Evolutionary conservation across 2,797 vertebrate genomes (phyloP).

Genomic region (Synaphobranchus kaupii): DNA sequence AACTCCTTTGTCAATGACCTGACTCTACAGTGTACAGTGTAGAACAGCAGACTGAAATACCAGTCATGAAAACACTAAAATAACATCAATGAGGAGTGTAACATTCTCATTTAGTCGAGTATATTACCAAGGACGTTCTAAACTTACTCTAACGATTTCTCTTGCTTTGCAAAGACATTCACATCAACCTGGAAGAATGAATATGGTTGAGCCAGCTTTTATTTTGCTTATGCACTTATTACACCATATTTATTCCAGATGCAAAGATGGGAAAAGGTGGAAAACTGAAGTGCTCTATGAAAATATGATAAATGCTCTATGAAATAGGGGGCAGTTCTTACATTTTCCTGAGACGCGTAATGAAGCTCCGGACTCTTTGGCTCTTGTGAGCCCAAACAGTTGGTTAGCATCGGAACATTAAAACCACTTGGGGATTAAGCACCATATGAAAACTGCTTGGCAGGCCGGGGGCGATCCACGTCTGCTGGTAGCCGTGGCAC

Average conservation of each 20-base stretch:
- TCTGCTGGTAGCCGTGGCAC: not conserved
- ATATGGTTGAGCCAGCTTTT: not conserved
- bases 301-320: not conserved
- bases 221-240: conserved; percentile 23
- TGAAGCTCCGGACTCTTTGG: conserved; percentile 25
- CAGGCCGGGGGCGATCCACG: not conserved
- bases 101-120: not conserved
- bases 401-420: conserved; percentile 28
- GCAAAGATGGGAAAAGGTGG: conserved; percentile 8
- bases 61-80: not conserved
- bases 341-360: conserved; percentile 32
- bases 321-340: not conserved
- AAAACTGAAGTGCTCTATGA: not conserved
- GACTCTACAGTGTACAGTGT: not conserved
- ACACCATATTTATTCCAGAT: conserved; percentile 24
- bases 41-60: not conserved
- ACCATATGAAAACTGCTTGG: conserved; percentile 36
- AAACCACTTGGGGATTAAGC: conserved; percentile 43
- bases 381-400: conserved; percentile 29
- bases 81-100: not conserved
- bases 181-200: not conserved
- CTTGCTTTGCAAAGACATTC: not conserved
- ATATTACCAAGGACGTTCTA: not conserved
- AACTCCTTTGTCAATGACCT: not conserved
- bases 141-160: not conserved